phyloP scores from a whole-genome alignment of 2,113 vertebrate species.

The Puma concolor region DNA sequence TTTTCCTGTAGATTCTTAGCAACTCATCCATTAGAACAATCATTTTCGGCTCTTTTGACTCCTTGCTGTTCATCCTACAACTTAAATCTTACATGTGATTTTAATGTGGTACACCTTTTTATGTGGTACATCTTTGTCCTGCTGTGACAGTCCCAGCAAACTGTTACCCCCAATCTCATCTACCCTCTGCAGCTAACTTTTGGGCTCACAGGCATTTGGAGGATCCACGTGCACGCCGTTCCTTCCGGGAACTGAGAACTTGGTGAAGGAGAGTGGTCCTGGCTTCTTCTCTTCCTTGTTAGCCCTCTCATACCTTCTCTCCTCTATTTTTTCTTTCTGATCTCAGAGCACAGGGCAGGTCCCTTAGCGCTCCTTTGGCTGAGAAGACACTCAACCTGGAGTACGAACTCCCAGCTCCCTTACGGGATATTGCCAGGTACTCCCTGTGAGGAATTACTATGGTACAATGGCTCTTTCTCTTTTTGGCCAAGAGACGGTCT shows the following conservation, averaged over 20 bases:
- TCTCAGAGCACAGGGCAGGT: background rate
- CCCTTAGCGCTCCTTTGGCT: background rate
- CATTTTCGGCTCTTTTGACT: conserved; percentile 22
- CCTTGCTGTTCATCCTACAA: background rate
- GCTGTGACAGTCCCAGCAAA: background rate
- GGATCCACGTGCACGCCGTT: background rate
- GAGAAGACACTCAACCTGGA: background rate
- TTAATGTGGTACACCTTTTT: background rate
- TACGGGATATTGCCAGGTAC: background rate
- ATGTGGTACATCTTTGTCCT: background rate
- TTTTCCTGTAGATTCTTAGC: background rate
- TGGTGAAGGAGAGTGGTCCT: background rate
- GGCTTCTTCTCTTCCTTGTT: background rate
- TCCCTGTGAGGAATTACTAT: background rate
- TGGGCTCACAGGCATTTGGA: background rate
- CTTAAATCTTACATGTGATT: background rate
- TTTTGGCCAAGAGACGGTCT: conserved; percentile 8
- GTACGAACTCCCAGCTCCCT: background rate
- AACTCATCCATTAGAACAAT: background rate
- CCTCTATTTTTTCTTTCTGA: background rate
- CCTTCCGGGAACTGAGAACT: background rate
- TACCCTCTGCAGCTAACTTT: background rate
- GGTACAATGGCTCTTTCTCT: background rate
- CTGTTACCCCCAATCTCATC: background rate
- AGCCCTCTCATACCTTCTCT: background rate